These are phyloP conservation scores for Pemphigus obesinymphae DNA, from an alignment of 1,140 invertebrate genomes.

Conservation along the genomic window DNA sequence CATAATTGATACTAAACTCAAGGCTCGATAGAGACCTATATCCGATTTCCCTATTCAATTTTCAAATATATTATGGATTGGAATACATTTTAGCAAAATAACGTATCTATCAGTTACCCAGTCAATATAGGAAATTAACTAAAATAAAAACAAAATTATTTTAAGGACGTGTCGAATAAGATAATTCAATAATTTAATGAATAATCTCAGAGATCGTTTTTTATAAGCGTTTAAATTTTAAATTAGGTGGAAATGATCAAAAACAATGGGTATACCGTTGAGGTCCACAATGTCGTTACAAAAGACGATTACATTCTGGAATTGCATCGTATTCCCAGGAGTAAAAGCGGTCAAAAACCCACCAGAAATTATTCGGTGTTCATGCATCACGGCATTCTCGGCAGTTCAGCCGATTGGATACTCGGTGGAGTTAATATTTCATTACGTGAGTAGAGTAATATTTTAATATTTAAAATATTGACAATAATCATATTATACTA, in stretches of 20 bases:
- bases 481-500: too few relatives aligned
- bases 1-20: too few relatives aligned
- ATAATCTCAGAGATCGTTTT: not conserved
- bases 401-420: slow-evolving; percentile 63
- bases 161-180: too few relatives aligned
- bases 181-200: too few relatives aligned
- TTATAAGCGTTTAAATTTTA: not conserved
- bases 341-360: slow-evolving; percentile 28
- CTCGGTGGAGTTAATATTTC: slow-evolving; percentile 59
- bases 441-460: slow-evolving; percentile 56
- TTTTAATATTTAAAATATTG: not conserved
- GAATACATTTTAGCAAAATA: too few relatives aligned
- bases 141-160: too few relatives aligned
- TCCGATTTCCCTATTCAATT: too few relatives aligned
- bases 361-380: slow-evolving; percentile 55
- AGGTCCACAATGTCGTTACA: slow-evolving; percentile 62
- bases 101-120: too few relatives aligned
- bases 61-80: too few relatives aligned
- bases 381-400: slow-evolving; percentile 66
- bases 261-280: slow-evolving; percentile 61
- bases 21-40: too few relatives aligned
- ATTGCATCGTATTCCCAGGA: slow-evolving; percentile 64
- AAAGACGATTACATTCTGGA: slow-evolving; percentile 69
- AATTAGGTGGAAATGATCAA: slow-evolving; percentile 56
- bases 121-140: too few relatives aligned